Evolutionary conservation across 2,113 vertebrate species (phyloP).

Genomic region (Pituophis catenifer): DNA sequence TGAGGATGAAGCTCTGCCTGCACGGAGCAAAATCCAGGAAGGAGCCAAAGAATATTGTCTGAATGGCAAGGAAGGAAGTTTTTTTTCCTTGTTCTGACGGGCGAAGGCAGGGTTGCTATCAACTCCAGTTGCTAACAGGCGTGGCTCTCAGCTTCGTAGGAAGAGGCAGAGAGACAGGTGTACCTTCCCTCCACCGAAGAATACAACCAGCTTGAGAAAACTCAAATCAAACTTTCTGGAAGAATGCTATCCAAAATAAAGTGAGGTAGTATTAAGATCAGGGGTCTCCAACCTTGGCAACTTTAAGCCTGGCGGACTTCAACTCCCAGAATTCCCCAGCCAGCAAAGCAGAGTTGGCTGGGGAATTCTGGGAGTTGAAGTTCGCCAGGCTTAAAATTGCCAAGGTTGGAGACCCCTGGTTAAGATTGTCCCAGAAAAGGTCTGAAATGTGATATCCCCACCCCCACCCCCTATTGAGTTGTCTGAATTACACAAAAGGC

Average conservation of each 20-base stretch:
- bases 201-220: neutral
- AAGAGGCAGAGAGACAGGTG: constrained; percentile 11
- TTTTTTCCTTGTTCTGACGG: neutral
- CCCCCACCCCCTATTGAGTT: neutral
- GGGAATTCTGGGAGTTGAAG: too few species aligned
- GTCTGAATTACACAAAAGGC: too few species aligned
- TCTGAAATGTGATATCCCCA: neutral
- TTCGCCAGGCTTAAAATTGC: too few species aligned
- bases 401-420: too few species aligned
- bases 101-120: constrained; percentile 50
- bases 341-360: too few species aligned
- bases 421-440: neutral
- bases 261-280: neutral
- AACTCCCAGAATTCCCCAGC: too few species aligned
- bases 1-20: neutral
- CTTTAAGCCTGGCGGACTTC: too few species aligned
- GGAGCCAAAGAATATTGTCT: neutral
- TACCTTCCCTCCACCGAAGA: neutral
- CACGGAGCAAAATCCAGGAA: neutral
- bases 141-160: neutral
- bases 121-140: constrained; percentile 58
- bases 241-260: neutral
- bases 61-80: neutral
- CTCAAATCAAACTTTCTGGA: neutral
- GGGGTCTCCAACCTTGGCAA: too few species aligned